phyloP scores from a whole-genome alignment of 2,888 invertebrate species.

The Ochlodes sylvanus region DNA sequence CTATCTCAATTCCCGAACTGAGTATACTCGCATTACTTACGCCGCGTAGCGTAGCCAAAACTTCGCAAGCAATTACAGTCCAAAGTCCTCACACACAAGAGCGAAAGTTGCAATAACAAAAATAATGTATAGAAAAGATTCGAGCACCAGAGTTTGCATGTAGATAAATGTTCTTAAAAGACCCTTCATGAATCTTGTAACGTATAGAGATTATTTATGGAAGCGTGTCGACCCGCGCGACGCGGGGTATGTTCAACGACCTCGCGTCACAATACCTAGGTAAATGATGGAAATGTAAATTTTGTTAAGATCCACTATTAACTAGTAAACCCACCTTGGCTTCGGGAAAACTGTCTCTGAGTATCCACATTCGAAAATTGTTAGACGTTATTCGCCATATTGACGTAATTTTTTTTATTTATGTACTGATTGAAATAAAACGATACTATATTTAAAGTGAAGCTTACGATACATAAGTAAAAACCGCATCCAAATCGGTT shows the following conservation, averaged over 20 bases:
- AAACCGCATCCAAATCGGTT: too few species aligned
- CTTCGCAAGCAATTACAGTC: slow-evolving; percentile 24
- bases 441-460: too few species aligned
- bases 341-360: too few species aligned
- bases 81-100: slow-evolving; percentile 22
- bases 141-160: slow-evolving; percentile 21
- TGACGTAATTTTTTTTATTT: too few species aligned
- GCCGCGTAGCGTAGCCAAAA: slow-evolving; percentile 2
- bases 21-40: background rate
- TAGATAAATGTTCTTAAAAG: slow-evolving; percentile 35
- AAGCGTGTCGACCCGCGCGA: slow-evolving; percentile 31
- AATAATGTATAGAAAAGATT: slow-evolving; percentile 12
- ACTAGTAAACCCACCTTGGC: too few species aligned
- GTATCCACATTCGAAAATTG: too few species aligned
- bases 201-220: slow-evolving; percentile 37
- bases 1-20: background rate
- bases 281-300: background rate
- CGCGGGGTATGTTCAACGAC: background rate
- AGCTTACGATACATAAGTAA: too few species aligned
- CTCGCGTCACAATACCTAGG: background rate
- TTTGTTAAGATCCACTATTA: too few species aligned
- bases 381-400: too few species aligned
- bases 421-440: too few species aligned
- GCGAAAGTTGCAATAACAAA: slow-evolving; percentile 24
- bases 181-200: slow-evolving; percentile 40